Base-by-base conservation (phyloP, 2,797 vertebrate genomes). In the Artibeus lituratus region DNA sequence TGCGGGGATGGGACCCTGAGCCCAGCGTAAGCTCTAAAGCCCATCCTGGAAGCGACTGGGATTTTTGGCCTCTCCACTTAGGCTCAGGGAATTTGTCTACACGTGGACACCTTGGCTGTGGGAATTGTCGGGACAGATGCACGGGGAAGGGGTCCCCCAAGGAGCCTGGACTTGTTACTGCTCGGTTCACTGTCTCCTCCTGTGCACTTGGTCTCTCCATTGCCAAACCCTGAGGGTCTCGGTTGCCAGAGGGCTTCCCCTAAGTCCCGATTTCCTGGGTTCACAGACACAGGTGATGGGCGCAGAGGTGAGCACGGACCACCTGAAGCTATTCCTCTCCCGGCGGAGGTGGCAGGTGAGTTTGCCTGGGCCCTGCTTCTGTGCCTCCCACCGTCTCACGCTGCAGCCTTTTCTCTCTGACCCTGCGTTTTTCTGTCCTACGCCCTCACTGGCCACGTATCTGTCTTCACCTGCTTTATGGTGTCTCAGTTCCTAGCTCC, bases 301-400 rank as follows among this genome's bases (percentile, higher is more conserved):
- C 1, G 99, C 99, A 84, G 98, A 98, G 72, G 99, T 99, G 97
- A 99, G 98, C 97, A 99, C 99, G 0, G 99, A 99, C 44, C 99
- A 99, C 89, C 98, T 99, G 37, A 99, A 99, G 98, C 99, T 99
- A 57, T 99, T 99, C 98, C 98, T 99, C 87, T 99, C 99, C 92
- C 99, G 99, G 84, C 99, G 99, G 98, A 99, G 99, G 98, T 99
- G 99, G 99, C 99, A 99, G 99, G 99, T 99, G 96, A 98, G 96
- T 59, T 21, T n/a, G 37, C 32, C 57, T 16, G 12, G 19, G 55
- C 26, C 65, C 89, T 47, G 22, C 44, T 32, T 67, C 76, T 19
- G 18, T n/a, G 74, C 69, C 82, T 74, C 59, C 42, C 29, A 26
- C 9, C 39, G 39, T 90, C 26, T 74, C 14, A 2, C 37, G 11